phyloP scores from a whole-genome alignment of 2,888 invertebrate species.

The Drosophila macrospina region DNA sequence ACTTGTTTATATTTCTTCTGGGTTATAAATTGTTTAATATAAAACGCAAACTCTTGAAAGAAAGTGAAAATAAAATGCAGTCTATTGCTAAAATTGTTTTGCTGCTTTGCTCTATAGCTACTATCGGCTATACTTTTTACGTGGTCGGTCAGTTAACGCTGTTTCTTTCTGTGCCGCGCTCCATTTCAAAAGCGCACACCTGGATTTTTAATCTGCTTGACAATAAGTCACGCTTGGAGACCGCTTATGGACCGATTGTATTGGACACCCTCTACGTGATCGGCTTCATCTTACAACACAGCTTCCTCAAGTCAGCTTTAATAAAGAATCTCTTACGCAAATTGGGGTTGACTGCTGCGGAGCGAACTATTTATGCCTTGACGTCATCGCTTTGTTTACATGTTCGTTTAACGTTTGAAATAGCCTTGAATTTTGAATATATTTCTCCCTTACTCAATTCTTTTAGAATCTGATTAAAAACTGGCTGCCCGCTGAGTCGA shows the following conservation, averaged over 20 bases:
- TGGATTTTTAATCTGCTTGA: conserved; percentile 84
- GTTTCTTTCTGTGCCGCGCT: conserved; percentile 86
- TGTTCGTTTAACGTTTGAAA: conserved; percentile 75
- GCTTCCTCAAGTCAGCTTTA: conserved; percentile 86
- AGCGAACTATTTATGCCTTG: conserved; percentile 86
- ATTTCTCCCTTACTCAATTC: neutral
- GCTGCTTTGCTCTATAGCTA: conserved; percentile 83
- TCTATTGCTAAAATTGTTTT: conserved; percentile 75
- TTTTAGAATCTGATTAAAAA: conserved; percentile 86
- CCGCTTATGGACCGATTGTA: conserved; percentile 84
- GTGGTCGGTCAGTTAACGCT: conserved; percentile 86
- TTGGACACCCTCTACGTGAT: conserved; percentile 86
- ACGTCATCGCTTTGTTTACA: conserved; percentile 85
- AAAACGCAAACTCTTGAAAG: neutral
- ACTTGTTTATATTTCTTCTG: conserved; percentile 21
- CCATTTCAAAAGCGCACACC: conserved; percentile 75
- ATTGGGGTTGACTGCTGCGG: conserved; percentile 85
- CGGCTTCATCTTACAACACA: conserved; percentile 87
- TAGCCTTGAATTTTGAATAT: conserved; percentile 11
- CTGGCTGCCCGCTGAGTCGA: conserved; percentile 86
- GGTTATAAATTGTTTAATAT: conserved; percentile 1
- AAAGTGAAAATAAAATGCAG: conserved; percentile 65
- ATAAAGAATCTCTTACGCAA: conserved; percentile 85
- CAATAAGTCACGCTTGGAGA: conserved; percentile 81
- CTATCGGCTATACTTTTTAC: conserved; percentile 86